phyloP scores from a whole-genome alignment of 2,113 vertebrate genomes.

The Scomber scombrus region DNA sequence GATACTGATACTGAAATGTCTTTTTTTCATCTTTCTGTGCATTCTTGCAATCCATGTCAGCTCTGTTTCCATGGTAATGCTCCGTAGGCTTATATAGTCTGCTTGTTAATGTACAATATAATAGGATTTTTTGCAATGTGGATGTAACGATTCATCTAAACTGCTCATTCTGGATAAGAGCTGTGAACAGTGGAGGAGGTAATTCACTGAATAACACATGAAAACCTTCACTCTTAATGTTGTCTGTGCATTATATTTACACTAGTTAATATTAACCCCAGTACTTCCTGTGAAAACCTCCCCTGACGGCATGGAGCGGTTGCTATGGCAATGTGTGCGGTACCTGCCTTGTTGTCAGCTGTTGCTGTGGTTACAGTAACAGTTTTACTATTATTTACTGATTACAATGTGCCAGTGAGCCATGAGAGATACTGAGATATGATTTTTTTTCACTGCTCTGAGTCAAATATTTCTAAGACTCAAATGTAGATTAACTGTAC shows the following conservation, averaged over 20 bases:
- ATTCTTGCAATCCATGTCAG: conserved; percentile 1
- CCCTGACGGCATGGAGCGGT: conserved; percentile 3
- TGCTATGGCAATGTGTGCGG: conserved; percentile 25
- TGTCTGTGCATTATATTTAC: conserved; percentile 36
- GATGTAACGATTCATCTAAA: background rate
- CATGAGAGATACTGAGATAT: conserved; percentile 14
- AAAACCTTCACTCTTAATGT: background rate
- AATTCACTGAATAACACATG: background rate
- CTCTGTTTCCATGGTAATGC: conserved; percentile 71
- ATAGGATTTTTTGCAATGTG: conserved; percentile 17
- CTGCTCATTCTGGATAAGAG: background rate
- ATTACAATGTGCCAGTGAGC: conserved; percentile 22
- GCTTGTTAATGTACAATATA: conserved; percentile 43
- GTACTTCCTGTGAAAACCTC: conserved; percentile 29
- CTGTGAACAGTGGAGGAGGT: background rate
- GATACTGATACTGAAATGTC: background rate
- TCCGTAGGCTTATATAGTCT: conserved; percentile 27
- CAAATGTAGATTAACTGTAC: background rate
- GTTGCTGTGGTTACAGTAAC: conserved; percentile 58
- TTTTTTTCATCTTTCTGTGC: conserved; percentile 31
- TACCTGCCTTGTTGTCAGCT: conserved; percentile 39
- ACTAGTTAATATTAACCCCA: conserved; percentile 73
- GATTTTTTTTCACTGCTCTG: conserved; percentile 15
- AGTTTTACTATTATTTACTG: conserved; percentile 64
- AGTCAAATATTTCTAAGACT: background rate